Evolutionary conservation across 2,113 vertebrate species (phyloP).

Genomic region (Sinosuthora webbiana): DNA sequence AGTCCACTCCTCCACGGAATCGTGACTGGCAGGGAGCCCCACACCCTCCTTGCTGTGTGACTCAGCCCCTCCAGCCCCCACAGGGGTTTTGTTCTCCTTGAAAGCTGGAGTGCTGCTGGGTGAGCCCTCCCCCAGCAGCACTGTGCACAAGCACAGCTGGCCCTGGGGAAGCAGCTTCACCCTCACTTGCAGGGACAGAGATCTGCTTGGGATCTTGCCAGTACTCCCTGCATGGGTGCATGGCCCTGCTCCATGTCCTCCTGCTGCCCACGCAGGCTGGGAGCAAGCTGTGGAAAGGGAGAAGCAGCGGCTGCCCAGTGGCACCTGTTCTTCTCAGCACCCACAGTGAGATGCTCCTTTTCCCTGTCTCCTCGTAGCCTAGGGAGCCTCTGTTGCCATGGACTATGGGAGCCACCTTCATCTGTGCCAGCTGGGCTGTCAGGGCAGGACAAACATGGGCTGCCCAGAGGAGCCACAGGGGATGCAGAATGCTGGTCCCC

Average conservation of each 20-base stretch:
- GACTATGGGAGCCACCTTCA: not conserved
- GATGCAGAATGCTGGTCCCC: not conserved
- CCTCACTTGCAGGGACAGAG: not conserved
- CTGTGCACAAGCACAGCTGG: not conserved
- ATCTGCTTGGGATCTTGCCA: not conserved
- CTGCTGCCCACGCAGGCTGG: not conserved
- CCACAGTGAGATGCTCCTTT: not conserved
- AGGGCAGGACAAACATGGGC: not conserved
- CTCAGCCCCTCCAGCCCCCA: slow-evolving; percentile 56
- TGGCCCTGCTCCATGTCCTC: not conserved
- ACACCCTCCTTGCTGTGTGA: not conserved
- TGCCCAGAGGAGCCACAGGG: not conserved
- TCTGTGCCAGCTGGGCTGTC: rapidly evolving
- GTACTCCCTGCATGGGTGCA: rapidly evolving
- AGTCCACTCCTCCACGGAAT: not conserved
- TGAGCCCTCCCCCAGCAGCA: not conserved
- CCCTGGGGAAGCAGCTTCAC: not conserved
- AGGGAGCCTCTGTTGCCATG: rapidly evolving
- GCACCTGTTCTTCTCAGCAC: not conserved
- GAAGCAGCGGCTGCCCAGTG: rapidly evolving
- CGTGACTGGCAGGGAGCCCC: slow-evolving; percentile 19
- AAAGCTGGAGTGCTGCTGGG: not conserved
- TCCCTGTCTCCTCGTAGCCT: not conserved
- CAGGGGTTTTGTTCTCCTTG: slow-evolving; percentile 24
- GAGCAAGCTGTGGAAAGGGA: not conserved